Evolutionary conservation across 53 echinoderm and acorn worm species (phyloP), one percentile per base, ranked within the genome.

Genomic region (Hippasteria phrygiana): DNA sequence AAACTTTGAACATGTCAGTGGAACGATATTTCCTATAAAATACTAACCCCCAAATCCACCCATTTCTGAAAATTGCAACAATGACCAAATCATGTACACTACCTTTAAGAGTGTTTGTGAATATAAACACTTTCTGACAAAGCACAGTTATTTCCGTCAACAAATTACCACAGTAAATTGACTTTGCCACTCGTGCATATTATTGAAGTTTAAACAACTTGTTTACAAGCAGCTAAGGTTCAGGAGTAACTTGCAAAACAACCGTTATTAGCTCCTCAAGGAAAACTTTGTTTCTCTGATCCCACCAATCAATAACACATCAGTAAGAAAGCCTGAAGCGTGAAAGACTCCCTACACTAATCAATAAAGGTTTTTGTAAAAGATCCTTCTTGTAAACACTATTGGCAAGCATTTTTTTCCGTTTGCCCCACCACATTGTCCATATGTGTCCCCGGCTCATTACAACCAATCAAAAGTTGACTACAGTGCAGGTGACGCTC

Each of bases 351-450:
- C 80, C 80, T 3, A 41, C 40, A 41, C 80, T 62, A 63, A 63
- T 62, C 80, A 80, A 80, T 80, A 80, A 62, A 38, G 24, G 55
- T 22, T 54, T 76, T 43, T 80, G 42, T 62, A 42, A 63, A 33
- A 35, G 41, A 41, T 40, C 43, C 80, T 63, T 80, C 62, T 80
- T 45, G 62, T 62, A 63, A 62, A 80, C 40, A 41, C 78, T 63
- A 80, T 62, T 80, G 80, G 80, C 80, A 80, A 80, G 80, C 62
- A 39, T 80, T 42, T 80, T 80, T 56, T 42, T 11, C 31, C n/a
- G 18, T 38, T 11, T 32, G 3, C 59, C 53, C 80, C 47, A 34
- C 22, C 11, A 33, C 46, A 75, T 32, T 50, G 13, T 31, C 75
- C 47, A 46, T 50, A 28, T 75, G 17, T 75, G 75, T 46, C 75